Conservation (phyloP, 2,113 vertebrate genomes). For the Paramormyrops kingsleyae region DNA sequence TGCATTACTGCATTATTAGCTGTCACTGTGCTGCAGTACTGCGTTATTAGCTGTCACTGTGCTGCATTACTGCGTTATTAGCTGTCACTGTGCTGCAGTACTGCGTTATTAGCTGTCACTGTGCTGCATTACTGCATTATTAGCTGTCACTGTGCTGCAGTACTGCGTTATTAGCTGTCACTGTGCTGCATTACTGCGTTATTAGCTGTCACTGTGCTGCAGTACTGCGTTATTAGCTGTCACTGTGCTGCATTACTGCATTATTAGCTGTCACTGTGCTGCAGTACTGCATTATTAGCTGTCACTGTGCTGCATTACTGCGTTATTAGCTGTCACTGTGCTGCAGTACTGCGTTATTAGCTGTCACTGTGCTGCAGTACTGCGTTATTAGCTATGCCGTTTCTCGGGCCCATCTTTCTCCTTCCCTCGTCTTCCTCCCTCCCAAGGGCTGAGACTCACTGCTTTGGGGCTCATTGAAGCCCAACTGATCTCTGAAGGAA, state of each 20-base stretch:
- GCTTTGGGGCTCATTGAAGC: neutral
- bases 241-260: neutral
- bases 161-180: no score
- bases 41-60: neutral
- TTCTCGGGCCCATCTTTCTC: neutral
- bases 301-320: no score
- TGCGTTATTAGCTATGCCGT: neutral
- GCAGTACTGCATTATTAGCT: no score
- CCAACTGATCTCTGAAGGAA: slow-evolving; percentile 2
- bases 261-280: no score
- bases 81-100: neutral
- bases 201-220: no score
- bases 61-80: neutral
- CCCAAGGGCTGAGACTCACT: neutral
- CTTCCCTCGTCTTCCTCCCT: neutral
- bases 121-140: no score
- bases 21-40: neutral
- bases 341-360: no score
- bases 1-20: neutral
- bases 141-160: no score
- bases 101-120: neutral
- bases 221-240: no score
- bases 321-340: no score
- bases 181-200: no score
- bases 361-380: neutral